Evolutionary conservation across 2,888 invertebrate genomes (phyloP).

Genomic region (Eilema depressum): DNA sequence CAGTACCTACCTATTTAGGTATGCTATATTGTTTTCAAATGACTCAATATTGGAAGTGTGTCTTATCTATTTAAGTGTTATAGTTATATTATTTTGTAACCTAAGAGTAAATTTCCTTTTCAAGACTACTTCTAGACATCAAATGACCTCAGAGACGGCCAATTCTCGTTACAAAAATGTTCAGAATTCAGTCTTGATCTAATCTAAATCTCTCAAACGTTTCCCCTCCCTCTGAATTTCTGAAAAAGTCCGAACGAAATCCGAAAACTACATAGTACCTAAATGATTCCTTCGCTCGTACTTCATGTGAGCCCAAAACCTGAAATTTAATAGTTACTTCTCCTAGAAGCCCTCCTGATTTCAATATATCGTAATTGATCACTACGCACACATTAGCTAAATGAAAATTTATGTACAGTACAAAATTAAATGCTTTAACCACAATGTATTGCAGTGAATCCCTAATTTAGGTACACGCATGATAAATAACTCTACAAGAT

Average conservation of each 20-base stretch:
- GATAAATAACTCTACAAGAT: slow-evolving; percentile 80
- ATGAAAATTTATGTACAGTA: slow-evolving; percentile 74
- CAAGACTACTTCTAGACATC: too few species aligned
- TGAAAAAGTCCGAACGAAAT: background rate
- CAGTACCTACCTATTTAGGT: slow-evolving; percentile 47
- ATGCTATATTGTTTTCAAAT: slow-evolving; percentile 82
- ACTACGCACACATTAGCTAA: slow-evolving; percentile 66
- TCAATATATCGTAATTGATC: slow-evolving; percentile 44
- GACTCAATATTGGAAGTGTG: slow-evolving; percentile 68
- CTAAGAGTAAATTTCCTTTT: background rate
- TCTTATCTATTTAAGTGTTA: slow-evolving; percentile 24
- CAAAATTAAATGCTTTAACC: slow-evolving; percentile 84
- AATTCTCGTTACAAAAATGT: too few species aligned
- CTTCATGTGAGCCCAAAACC: background rate
- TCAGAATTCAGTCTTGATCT: too few species aligned
- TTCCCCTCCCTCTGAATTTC: background rate
- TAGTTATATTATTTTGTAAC: background rate
- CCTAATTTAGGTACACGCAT: slow-evolving; percentile 72
- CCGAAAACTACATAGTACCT: background rate
- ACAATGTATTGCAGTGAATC: slow-evolving; percentile 76
- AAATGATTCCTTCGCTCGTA: background rate
- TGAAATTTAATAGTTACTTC: background rate
- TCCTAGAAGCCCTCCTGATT: slow-evolving; percentile 24
- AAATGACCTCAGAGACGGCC: too few species aligned
- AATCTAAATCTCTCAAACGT: too few species aligned